Evolutionary conservation across 2,888 invertebrate genomes (phyloP).

Genomic region (Troides oblongomaculatus): DNA sequence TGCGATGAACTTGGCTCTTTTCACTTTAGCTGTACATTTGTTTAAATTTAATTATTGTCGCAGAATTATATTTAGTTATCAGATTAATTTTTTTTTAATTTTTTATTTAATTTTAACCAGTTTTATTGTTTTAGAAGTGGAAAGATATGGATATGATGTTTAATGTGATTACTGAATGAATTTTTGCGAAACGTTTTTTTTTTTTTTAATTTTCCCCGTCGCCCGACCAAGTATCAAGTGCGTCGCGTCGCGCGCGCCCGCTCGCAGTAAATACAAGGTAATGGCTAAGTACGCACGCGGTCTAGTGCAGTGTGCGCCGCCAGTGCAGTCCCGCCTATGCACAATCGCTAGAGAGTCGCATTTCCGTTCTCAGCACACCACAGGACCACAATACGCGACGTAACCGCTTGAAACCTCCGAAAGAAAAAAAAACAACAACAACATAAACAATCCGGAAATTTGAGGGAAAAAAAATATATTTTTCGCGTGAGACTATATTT

Average conservation of each 20-base stretch:
- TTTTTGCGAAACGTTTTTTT: slow-evolving; percentile 16
- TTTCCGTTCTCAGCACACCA: slow-evolving; percentile 65
- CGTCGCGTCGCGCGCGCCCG: slow-evolving; percentile 45
- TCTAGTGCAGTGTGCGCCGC: slow-evolving; percentile 78
- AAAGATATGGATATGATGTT: too few relatives aligned
- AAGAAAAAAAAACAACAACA: slow-evolving; percentile 51
- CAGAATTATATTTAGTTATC: neutral
- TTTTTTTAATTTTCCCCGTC: slow-evolving; percentile 32
- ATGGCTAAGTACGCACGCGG: slow-evolving; percentile 80
- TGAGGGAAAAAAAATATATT: slow-evolving; percentile 52
- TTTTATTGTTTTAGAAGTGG: too few relatives aligned
- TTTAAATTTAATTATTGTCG: neutral
- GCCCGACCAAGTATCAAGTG: slow-evolving; percentile 59
- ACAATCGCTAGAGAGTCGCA: slow-evolving; percentile 76
- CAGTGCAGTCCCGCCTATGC: slow-evolving; percentile 80
- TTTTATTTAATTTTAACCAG: too few relatives aligned
- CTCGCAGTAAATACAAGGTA: slow-evolving; percentile 80
- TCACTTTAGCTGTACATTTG: neutral
- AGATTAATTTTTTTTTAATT: neutral
- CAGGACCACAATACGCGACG: slow-evolving; percentile 70
- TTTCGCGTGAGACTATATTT: slow-evolving; percentile 70
- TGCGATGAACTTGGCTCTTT: neutral
- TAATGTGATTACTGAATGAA: too few relatives aligned
- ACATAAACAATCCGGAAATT: slow-evolving; percentile 33
- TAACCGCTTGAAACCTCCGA: slow-evolving; percentile 71